These are phyloP conservation scores for Heterochromis multidens DNA, from an alignment of 2,113 vertebrate genomes.

Conservation along the genomic window DNA sequence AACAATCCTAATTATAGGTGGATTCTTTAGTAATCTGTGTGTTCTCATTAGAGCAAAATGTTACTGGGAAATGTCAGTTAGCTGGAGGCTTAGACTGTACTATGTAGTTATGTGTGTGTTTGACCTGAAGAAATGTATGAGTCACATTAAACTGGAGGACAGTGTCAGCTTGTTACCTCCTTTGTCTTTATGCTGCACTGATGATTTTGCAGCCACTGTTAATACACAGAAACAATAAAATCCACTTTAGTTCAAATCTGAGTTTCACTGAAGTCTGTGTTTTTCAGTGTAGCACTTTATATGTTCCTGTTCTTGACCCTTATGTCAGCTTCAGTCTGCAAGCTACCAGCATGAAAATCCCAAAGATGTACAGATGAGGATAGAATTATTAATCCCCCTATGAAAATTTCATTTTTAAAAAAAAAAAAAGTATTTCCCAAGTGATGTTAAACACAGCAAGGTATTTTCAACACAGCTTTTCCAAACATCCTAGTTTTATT, in stretches of 20 bases:
- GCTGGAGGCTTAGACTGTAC: conserved; percentile 3
- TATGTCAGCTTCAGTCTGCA: no score
- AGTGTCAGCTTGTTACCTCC: not conserved
- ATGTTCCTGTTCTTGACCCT: no score
- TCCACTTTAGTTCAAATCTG: no score
- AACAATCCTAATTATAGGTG: not conserved
- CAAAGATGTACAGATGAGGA: not conserved
- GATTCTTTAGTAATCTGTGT: not conserved
- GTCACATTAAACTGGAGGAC: conserved; percentile 1
- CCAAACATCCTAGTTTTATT: not conserved
- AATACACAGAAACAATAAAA: no score
- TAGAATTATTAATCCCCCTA: not conserved
- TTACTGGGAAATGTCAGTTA: conserved; percentile 34
- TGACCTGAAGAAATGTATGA: not conserved
- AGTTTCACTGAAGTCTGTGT: no score
- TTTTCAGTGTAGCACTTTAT: no score
- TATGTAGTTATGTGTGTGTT: not conserved
- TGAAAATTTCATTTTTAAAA: not conserved
- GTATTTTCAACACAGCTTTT: not conserved
- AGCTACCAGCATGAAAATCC: not conserved
- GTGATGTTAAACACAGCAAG: not conserved
- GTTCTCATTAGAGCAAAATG: conserved; percentile 1
- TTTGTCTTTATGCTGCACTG: not conserved
- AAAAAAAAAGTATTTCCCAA: not conserved
- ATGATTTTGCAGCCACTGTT: no score